Evolutionary conservation across 2,113 vertebrate species (phyloP).

Genomic region (Crotalus helleri): DNA sequence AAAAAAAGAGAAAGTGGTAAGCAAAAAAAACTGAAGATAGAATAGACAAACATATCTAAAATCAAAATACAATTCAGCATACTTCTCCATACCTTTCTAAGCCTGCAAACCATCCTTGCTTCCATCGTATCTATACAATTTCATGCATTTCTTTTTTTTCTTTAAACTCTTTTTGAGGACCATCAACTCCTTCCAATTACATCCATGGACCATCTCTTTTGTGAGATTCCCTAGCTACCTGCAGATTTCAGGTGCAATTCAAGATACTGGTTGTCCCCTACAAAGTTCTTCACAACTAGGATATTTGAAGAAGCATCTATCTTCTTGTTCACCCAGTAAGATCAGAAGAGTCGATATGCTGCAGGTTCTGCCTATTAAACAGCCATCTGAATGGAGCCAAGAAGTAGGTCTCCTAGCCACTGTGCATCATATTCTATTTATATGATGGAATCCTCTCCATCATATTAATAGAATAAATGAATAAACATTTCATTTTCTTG

Average conservation of each 20-base stretch:
- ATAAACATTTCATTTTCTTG: neutral
- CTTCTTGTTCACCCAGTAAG: neutral
- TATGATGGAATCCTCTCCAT: neutral
- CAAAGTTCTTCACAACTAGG: neutral
- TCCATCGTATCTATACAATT: neutral
- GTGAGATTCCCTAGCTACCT: neutral
- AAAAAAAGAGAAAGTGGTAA: neutral
- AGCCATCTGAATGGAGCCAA: neutral
- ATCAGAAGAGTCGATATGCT: neutral
- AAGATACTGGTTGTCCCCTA: neutral
- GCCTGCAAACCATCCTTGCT: neutral
- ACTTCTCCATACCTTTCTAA: neutral
- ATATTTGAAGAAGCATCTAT: neutral
- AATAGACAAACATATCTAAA: neutral
- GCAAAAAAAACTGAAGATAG: neutral
- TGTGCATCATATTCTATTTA: no score
- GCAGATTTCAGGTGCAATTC: neutral
- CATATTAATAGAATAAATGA: neutral
- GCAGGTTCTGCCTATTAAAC: neutral
- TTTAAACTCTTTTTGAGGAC: neutral
- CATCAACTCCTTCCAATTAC: neutral
- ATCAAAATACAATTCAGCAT: neutral
- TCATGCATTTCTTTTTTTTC: neutral
- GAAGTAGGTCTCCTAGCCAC: neutral
- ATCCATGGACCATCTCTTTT: neutral